Percentiles rank a stretch among this genome's conserved stretches.
Evolutionary conservation across 2,113 vertebrate species (phyloP).

Genomic region (Gorsachius goisagi): DNA sequence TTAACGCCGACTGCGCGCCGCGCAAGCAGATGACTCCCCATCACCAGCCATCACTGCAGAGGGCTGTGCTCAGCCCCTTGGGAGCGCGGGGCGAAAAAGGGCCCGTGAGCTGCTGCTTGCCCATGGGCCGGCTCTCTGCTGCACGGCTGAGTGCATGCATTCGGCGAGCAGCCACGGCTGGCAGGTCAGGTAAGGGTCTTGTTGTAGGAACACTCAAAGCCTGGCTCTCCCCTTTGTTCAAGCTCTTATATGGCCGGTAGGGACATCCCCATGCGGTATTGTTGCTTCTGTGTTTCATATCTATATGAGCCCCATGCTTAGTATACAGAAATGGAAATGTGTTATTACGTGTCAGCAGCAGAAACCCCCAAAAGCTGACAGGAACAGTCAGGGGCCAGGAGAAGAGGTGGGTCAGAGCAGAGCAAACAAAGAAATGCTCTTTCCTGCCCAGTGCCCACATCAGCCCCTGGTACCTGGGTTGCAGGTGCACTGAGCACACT

Average conservation of each 20-base stretch:
- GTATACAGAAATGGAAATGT: background rate
- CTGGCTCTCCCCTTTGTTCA: background rate
- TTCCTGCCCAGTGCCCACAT: background rate
- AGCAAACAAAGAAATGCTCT: background rate
- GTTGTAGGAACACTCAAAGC: background rate
- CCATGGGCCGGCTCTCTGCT: background rate
- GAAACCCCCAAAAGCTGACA: background rate
- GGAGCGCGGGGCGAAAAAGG: background rate
- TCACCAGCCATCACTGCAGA: background rate
- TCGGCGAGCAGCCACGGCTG: background rate
- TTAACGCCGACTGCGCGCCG: rapidly evolving
- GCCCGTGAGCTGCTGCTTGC: background rate
- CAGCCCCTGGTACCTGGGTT: background rate
- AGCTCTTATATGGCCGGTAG: background rate
- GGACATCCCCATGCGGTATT: background rate
- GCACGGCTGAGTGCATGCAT: rapidly evolving
- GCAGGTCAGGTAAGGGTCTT: background rate
- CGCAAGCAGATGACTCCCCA: background rate
- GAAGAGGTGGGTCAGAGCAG: background rate
- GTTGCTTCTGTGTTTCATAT: background rate
- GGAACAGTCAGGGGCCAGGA: background rate
- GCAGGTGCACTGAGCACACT: background rate
- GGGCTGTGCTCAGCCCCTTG: background rate
- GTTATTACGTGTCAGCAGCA: background rate
- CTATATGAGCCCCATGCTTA: rapidly evolving